Evolutionary conservation across 1,140 invertebrate species (phyloP).

Genomic region (Drosophila pectinifera): DNA sequence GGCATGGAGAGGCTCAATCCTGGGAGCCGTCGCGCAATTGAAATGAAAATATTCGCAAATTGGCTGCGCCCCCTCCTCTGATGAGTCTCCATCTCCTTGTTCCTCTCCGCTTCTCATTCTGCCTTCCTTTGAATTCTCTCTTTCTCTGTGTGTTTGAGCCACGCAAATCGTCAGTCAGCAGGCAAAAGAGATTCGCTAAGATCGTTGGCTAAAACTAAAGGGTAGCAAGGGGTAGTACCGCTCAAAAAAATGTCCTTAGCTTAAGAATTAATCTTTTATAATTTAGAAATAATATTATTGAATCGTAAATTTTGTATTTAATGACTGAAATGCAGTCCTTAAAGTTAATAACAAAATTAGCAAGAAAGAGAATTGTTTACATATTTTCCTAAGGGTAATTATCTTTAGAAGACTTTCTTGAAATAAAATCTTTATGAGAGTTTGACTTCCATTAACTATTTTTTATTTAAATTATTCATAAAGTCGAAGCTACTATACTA

Average conservation of each 20-base stretch:
- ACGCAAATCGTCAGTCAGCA: slow-evolving; percentile 62
- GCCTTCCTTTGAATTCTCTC: slow-evolving; percentile 19
- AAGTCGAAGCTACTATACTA: too few species aligned
- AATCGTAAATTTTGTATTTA: not conserved
- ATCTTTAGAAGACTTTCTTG: too few species aligned
- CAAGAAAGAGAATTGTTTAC: too few species aligned
- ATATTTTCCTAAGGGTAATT: too few species aligned
- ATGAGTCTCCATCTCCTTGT: slow-evolving; percentile 11
- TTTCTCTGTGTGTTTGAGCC: slow-evolving; percentile 34
- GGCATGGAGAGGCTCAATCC: slow-evolving; percentile 47
- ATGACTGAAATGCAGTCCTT: not conserved
- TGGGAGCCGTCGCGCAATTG: slow-evolving; percentile 71
- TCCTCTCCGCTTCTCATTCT: slow-evolving; percentile 14
- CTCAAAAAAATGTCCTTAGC: too few species aligned
- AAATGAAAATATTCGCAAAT: slow-evolving; percentile 85
- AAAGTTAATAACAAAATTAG: too few species aligned
- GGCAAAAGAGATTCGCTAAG: slow-evolving; percentile 30
- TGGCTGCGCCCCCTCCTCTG: slow-evolving; percentile 68
- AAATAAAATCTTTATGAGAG: too few species aligned
- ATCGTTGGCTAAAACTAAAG: slow-evolving; percentile 22
- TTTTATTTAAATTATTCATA: too few species aligned
- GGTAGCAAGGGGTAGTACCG: slow-evolving; percentile 5
- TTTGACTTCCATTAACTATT: not conserved
- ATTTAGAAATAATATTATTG: not conserved
- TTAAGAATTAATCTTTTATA: too few species aligned